Conservation (phyloP, 2,888 invertebrate genomes). For the Melanargia galathea region DNA sequence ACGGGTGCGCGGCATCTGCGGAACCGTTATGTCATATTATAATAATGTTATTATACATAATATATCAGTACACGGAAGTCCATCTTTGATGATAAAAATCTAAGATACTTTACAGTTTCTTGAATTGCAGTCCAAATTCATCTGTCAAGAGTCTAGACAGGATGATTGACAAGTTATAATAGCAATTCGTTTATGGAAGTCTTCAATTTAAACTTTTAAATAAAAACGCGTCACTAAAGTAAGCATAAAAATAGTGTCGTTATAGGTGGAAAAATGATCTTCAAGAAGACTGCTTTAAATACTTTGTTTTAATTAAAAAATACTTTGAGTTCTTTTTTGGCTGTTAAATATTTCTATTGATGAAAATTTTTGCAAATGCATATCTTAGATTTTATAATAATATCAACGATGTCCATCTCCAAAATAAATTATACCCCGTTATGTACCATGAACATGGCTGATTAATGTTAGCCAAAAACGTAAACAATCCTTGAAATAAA, state of each 20-base stretch:
- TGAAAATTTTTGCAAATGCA: neutral
- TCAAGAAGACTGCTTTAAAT: too few relatives aligned
- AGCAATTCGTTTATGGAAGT: too few relatives aligned
- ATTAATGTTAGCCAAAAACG: conserved; percentile 41
- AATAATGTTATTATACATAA: neutral
- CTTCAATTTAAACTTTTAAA: too few relatives aligned
- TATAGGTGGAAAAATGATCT: too few relatives aligned
- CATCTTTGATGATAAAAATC: conserved; percentile 10
- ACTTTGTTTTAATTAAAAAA: too few relatives aligned
- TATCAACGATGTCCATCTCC: neutral
- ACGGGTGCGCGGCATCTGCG: conserved; percentile 91
- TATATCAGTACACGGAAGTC: neutral
- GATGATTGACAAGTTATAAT: too few relatives aligned
- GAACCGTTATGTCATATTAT: neutral
- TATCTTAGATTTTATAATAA: conserved; percentile 10
- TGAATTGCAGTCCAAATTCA: too few relatives aligned
- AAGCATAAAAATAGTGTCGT: too few relatives aligned
- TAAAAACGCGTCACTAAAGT: too few relatives aligned
- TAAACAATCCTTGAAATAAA: conserved; percentile 41
- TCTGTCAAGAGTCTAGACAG: too few relatives aligned
- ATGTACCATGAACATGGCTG: conserved; percentile 45
- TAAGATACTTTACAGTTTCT: neutral
- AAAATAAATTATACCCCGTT: conserved; percentile 4
- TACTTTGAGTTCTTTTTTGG: too few relatives aligned
- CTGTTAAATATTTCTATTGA: too few relatives aligned